Evolutionary conservation across 2,113 vertebrate genomes (phyloP).

Genomic region (Strix uralensis): DNA sequence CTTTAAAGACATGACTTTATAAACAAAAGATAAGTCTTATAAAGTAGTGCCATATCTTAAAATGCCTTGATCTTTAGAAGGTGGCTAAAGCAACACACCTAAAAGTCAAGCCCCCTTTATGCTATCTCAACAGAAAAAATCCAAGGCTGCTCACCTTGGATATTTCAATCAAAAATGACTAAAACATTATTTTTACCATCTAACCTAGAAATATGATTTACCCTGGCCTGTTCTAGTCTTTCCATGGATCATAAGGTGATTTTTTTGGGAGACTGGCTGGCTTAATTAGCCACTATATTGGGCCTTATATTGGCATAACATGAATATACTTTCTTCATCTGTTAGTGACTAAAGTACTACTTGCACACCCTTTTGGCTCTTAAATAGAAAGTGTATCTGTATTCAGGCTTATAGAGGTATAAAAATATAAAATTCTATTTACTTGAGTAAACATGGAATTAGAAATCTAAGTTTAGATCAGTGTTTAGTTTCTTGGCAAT

Average conservation of each 20-base stretch:
- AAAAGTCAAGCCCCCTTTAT: not conserved
- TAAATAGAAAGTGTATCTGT: not conserved
- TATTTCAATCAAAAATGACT: not conserved
- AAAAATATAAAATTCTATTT: not conserved
- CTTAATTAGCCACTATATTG: not conserved
- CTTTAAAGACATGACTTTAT: not conserved
- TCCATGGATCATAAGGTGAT: not conserved
- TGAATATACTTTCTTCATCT: not conserved
- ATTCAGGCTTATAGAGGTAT: not conserved
- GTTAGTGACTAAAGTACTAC: not conserved
- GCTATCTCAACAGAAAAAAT: not conserved
- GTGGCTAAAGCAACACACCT: not conserved
- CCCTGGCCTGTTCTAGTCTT: not conserved
- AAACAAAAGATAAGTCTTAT: not conserved
- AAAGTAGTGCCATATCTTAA: not conserved
- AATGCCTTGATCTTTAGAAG: not conserved
- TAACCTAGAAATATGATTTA: not conserved
- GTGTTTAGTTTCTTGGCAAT: not conserved
- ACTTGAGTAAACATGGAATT: not conserved
- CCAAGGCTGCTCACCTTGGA: not conserved
- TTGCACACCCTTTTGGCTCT: not conserved
- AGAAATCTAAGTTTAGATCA: conserved; percentile 11
- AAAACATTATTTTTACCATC: not conserved
- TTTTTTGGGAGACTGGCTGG: not conserved
- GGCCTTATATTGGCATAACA: not conserved